Percentiles rank a stretch among this genome's conserved stretches.
phyloP scores from a whole-genome alignment of 2,888 invertebrate species.

The Adineta ricciae region DNA sequence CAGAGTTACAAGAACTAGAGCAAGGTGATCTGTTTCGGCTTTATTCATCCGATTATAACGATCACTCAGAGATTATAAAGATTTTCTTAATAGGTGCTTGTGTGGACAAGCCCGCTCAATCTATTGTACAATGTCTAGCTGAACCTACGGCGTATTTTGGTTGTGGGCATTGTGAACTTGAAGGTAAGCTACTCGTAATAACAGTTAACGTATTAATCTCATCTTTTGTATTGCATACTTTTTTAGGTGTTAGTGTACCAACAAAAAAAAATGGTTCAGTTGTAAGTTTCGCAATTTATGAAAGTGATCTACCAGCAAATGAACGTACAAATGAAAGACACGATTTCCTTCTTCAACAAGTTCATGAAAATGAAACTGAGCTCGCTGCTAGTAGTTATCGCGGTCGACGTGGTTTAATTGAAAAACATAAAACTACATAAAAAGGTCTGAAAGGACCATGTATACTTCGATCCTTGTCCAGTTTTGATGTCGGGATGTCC shows the following conservation, averaged over 20 bases:
- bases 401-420: too few relatives aligned
- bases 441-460: neutral
- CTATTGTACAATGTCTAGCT: neutral
- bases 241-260: neutral
- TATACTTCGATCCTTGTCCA: neutral
- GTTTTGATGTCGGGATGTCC: neutral
- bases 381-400: too few relatives aligned
- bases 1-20: neutral
- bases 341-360: too few relatives aligned
- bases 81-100: neutral
- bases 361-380: too few relatives aligned
- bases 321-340: too few relatives aligned
- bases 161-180: neutral
- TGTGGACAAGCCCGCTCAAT: neutral
- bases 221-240: too few relatives aligned
- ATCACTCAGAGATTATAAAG: neutral
- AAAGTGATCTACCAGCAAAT: too few relatives aligned
- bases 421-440: too few relatives aligned
- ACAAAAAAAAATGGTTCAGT: neutral
- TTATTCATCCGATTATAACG: neutral
- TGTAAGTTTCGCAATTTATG: too few relatives aligned
- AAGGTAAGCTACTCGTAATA: neutral
- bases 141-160: neutral
- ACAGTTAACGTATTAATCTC: too few relatives aligned
- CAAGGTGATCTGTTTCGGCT: neutral